These are phyloP conservation scores for Temnothorax curvispinosus DNA, from an alignment of 1,140 invertebrate species.

Conservation along the genomic window DNA sequence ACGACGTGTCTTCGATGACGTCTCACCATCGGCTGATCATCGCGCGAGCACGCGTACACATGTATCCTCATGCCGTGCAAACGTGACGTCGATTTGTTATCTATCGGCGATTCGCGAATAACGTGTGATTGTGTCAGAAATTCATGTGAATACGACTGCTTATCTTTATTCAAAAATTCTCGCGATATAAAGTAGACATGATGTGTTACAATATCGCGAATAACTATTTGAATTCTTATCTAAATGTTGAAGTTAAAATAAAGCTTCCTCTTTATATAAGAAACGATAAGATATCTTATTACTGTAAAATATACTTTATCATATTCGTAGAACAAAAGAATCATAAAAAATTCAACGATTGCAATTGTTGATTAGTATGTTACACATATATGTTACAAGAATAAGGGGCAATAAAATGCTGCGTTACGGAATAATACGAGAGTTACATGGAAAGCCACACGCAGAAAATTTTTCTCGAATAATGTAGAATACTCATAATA, in stretches of 20 bases:
- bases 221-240: slow-evolving; percentile 15
- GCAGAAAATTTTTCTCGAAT: too few species aligned
- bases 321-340: not conserved
- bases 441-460: not conserved
- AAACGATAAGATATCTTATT: not conserved
- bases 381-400: not conserved
- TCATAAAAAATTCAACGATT: not conserved
- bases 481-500: too few species aligned
- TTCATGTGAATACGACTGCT: not conserved
- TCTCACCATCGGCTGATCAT: slow-evolving; percentile 68
- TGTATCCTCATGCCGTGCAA: slow-evolving; percentile 16
- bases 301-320: not conserved
- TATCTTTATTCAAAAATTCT: slow-evolving; percentile 8
- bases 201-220: not conserved
- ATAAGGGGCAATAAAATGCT: not conserved
- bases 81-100: slow-evolving; percentile 45
- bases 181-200: not conserved
- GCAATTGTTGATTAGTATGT: not conserved
- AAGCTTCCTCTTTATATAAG: not conserved
- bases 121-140: not conserved
- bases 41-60: not conserved
- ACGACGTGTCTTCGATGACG: slow-evolving; percentile 42
- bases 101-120: not conserved
- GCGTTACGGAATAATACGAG: not conserved
- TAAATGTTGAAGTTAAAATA: slow-evolving; percentile 5